Base-by-base conservation (phyloP, 1,140 invertebrate genomes). In the Calosoma granatense region DNA sequence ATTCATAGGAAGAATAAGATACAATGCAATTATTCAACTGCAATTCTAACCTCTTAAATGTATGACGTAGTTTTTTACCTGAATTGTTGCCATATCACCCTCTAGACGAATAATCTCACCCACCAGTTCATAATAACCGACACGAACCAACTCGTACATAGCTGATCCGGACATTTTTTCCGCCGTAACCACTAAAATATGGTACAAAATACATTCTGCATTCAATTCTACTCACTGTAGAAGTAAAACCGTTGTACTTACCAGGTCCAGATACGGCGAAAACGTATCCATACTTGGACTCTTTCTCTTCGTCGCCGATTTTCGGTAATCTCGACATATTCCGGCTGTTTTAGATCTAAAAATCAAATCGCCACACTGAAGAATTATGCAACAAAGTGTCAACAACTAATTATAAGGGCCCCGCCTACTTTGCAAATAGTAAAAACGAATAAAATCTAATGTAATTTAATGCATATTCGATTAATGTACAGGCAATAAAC, bases 71-170 rank as follows among this genome's bases (percentile, higher is more conserved):
- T 36, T 36, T 36, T 36, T 54, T 72, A 87, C 87, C 82, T 98
- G 95, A 73, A 99, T 99, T 59, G 97, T 99, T 51, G 97, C 97
- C 87, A 97, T 94, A 73, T 99, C 97, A 57, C 95, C 95, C 78
- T 99, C 97, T 56, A 99, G 80, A 74, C 97, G 86, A 78, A 99
- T 99, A 73, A 99, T 99, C 79, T 99, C 97, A 61, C 97, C 97
- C 1, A 99, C 97, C 63, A 99, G 77, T 75, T 99, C 95, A 63
- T 87, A 84, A 74, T 99, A 97, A 14, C 97, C 97, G 6, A 99
- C 97, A 69, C 97, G 85, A 54, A 99, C 97, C 76, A 99, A 74
- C 76, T 99, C 97, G 84, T 99, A 99, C 96, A 99, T 99, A 81
- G 97, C 97, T 11, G 97, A 92, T 60, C 97, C 97, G 60, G 94